These are phyloP conservation scores for Ceratina japonica DNA, from an alignment of 1,140 invertebrate species.

Conservation along the genomic window DNA sequence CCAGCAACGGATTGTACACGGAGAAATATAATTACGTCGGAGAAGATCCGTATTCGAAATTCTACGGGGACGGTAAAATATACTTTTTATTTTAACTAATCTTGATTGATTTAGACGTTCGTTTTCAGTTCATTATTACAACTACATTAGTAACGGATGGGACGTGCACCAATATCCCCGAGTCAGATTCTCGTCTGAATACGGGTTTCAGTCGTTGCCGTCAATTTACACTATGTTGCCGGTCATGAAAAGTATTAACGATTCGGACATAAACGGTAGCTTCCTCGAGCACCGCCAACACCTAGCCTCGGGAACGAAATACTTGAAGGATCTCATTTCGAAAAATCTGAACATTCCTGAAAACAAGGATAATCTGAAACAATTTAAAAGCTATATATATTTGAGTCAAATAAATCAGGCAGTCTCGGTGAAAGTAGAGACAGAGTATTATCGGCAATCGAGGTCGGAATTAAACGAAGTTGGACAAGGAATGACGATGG, in stretches of 20 bases:
- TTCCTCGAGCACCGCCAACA: constrained; percentile 91
- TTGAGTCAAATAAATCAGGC: constrained; percentile 93
- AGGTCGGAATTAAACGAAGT: constrained; percentile 80
- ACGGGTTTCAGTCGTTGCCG: constrained; percentile 95
- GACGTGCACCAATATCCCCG: constrained; percentile 86
- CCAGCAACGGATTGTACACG: constrained; percentile 92
- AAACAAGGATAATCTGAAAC: constrained; percentile 76
- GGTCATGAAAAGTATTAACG: constrained; percentile 79
- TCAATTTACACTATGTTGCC: constrained; percentile 82
- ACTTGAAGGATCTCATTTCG: constrained; percentile 82
- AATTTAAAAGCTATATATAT: constrained; percentile 81
- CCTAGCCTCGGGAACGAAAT: constrained; percentile 84
- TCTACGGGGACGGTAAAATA: constrained; percentile 92
- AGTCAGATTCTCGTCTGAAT: constrained; percentile 95
- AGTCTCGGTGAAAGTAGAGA: constrained; percentile 91
- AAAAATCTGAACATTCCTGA: constrained; percentile 82
- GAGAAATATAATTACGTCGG: constrained; percentile 88
- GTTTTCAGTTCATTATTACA: constrained; percentile 93
- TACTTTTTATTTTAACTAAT: neutral
- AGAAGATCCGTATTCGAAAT: constrained; percentile 86
- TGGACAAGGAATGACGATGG: constrained; percentile 92
- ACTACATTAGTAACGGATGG: constrained; percentile 92
- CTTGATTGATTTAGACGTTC: neutral
- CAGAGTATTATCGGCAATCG: constrained; percentile 91
- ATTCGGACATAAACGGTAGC: constrained; percentile 83